Evolutionary conservation across 2,797 vertebrate species (phyloP).

Genomic region (Esox masquinongy): DNA sequence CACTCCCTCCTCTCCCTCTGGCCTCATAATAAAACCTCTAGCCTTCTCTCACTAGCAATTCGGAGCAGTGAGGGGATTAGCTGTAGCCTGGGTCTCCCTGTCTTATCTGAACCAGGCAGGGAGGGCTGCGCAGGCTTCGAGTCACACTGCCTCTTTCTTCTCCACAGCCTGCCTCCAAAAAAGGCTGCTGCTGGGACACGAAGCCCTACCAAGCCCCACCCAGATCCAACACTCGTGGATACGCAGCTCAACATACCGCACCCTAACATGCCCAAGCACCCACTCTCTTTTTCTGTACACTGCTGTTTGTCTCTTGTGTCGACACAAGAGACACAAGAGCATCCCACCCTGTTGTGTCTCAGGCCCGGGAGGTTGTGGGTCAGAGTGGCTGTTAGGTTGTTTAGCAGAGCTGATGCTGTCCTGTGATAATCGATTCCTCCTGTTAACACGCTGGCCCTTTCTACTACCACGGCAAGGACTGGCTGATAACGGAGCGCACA

Average conservation of each 20-base stretch:
- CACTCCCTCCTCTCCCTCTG: constrained; percentile 9
- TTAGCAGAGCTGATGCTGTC: constrained; percentile 40
- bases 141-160: constrained; percentile 51
- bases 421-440: constrained; percentile 64
- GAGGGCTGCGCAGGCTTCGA: constrained; percentile 35
- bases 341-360: neutral
- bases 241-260: constrained; percentile 18
- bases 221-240: neutral
- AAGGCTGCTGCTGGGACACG: constrained; percentile 35
- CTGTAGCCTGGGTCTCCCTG: constrained; percentile 45
- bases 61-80: constrained; percentile 65
- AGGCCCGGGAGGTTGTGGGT: neutral
- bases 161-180: constrained; percentile 43
- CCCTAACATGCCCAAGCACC: constrained; percentile 10
- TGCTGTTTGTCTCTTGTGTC: neutral
- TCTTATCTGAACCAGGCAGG: constrained; percentile 66
- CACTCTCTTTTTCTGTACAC: neutral
- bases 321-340: neutral
- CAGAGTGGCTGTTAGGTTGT: constrained; percentile 15
- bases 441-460: constrained; percentile 49
- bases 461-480: constrained; percentile 29
- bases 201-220: constrained; percentile 17
- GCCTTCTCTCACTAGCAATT: constrained; percentile 55
- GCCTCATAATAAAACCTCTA: constrained; percentile 42
- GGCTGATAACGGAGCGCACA: constrained; percentile 37